These are phyloP conservation scores for Chaetodon trifasciatus DNA, from an alignment of 2,797 vertebrate species.

Conservation along the genomic window DNA sequence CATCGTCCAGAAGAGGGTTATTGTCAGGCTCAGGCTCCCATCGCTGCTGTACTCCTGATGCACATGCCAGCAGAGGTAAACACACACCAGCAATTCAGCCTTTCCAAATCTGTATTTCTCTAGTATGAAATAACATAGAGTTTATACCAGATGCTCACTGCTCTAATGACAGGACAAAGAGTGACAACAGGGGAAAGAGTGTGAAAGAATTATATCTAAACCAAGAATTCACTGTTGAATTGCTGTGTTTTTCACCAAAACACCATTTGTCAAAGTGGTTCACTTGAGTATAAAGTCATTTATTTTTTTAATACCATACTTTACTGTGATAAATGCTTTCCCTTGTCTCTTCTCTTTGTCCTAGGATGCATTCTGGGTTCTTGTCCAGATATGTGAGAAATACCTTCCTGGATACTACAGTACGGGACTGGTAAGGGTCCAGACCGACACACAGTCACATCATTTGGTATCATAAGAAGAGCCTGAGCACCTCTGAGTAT, in stretches of 20 bases:
- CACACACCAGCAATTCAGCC: background rate
- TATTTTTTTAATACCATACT: background rate
- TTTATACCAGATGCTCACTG: background rate
- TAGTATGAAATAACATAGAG: background rate
- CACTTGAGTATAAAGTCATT: background rate
- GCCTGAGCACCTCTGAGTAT: background rate
- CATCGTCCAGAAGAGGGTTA: slow-evolving; percentile 97
- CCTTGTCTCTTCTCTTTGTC: slow-evolving; percentile 26
- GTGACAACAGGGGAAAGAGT: background rate
- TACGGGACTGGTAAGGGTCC: slow-evolving; percentile 92
- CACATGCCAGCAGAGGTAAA: slow-evolving; percentile 98
- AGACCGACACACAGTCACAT: background rate
- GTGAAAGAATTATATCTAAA: background rate
- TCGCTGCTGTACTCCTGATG: slow-evolving; percentile 98
- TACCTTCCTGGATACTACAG: slow-evolving; percentile 99
- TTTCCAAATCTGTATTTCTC: background rate
- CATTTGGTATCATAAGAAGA: slow-evolving; percentile 3
- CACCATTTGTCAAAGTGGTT: background rate
- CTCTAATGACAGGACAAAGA: background rate
- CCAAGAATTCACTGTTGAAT: background rate
- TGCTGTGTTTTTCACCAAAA: background rate
- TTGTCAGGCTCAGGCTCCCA: slow-evolving; percentile 98
- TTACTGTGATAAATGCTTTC: background rate
- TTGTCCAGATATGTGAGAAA: slow-evolving; percentile 99
- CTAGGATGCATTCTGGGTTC: slow-evolving; percentile 98